A percentile compares a stretch with the other conserved stretches of the same genome.
These are phyloP conservation scores for Psettodes erumei DNA, from an alignment of 2,113 vertebrate genomes.

Conservation along the genomic window DNA sequence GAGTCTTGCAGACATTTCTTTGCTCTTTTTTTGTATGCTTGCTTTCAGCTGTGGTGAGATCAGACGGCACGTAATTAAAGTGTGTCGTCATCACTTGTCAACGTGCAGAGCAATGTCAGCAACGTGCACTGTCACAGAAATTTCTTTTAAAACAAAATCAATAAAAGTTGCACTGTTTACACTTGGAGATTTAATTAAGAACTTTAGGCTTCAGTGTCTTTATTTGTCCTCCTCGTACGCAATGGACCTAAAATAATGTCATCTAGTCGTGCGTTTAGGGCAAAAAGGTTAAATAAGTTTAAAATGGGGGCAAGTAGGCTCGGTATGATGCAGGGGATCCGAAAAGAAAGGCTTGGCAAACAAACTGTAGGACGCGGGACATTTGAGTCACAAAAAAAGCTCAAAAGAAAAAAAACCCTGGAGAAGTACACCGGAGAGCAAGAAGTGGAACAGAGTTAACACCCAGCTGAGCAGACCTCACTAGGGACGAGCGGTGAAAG, in stretches of 20 bases:
- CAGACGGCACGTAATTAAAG: slow-evolving; percentile 13
- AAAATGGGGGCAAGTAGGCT: no score
- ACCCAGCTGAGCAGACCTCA: no score
- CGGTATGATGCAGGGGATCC: no score
- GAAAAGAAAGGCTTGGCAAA: no score
- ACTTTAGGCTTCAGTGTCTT: neutral
- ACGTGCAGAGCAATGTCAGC: slow-evolving; percentile 55
- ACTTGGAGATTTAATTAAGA: slow-evolving; percentile 50
- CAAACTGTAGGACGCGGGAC: no score
- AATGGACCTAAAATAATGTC: neutral
- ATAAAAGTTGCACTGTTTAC: slow-evolving; percentile 81
- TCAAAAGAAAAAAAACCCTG: no score
- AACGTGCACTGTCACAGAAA: slow-evolving; percentile 48
- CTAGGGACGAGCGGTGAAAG: no score
- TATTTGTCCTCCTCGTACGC: no score
- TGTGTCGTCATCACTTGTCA: slow-evolving; percentile 28
- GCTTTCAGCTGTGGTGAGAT: slow-evolving; percentile 17
- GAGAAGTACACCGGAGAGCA: no score
- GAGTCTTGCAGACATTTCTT: slow-evolving; percentile 39
- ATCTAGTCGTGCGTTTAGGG: neutral
- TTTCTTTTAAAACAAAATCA: slow-evolving; percentile 65
- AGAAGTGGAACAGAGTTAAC: no score
- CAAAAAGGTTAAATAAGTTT: neutral
- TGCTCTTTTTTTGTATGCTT: slow-evolving; percentile 23
- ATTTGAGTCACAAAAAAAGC: no score